Evolutionary conservation across 2,888 invertebrate species (phyloP).

Genomic region (Mimas tiliae): DNA sequence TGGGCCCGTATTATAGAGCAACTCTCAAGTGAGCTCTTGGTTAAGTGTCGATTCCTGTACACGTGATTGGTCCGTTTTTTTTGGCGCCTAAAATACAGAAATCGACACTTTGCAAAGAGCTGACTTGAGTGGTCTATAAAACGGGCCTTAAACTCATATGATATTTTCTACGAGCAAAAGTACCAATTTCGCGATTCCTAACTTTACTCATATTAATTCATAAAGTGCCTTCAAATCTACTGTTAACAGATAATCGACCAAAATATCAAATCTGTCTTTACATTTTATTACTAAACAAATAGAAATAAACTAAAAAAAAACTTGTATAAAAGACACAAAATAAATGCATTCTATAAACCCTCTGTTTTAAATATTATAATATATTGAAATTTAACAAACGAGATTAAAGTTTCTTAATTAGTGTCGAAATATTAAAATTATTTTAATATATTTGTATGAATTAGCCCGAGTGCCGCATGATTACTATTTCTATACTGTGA

Average conservation of each 20-base stretch:
- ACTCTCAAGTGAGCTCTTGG: too few relatives aligned
- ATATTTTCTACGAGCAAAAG: background rate
- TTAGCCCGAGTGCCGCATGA: constrained; percentile 80
- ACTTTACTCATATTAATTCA: constrained; percentile 36
- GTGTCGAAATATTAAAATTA: constrained; percentile 58
- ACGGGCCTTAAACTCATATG: background rate
- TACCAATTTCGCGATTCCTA: constrained; percentile 34
- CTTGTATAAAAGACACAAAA: constrained; percentile 79
- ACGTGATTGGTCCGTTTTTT: too few relatives aligned
- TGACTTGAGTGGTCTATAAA: too few relatives aligned
- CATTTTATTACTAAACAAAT: constrained; percentile 65
- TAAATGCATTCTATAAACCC: constrained; percentile 83
- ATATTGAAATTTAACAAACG: constrained; percentile 79
- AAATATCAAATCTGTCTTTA: constrained; percentile 70
- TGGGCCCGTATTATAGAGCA: too few relatives aligned
- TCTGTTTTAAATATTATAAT: constrained; percentile 74
- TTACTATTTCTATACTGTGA: constrained; percentile 84
- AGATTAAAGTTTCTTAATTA: constrained; percentile 62
- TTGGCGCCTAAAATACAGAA: too few relatives aligned
- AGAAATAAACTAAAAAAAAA: constrained; percentile 78
- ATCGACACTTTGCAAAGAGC: too few relatives aligned
- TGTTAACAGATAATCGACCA: constrained; percentile 84
- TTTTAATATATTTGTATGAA: constrained; percentile 67
- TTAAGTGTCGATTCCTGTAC: too few relatives aligned
- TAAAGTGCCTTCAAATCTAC: constrained; percentile 35